phyloP scores from a whole-genome alignment of 2,113 vertebrate species.

The Coturnix japonica region DNA sequence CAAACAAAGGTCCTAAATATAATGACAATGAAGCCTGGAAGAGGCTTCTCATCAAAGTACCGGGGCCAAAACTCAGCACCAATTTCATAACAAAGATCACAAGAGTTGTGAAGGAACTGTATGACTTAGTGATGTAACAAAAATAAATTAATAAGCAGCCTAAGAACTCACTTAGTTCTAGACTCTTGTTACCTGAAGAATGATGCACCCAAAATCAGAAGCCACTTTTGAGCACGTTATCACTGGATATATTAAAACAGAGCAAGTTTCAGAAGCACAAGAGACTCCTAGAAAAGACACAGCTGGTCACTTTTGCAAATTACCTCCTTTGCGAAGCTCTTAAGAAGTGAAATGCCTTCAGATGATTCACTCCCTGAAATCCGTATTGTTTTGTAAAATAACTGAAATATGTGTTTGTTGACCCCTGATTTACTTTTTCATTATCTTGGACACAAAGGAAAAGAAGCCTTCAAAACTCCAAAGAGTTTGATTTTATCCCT shows the following conservation, averaged over 20 bases:
- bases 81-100: neutral
- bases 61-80: neutral
- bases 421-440: neutral
- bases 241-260: neutral
- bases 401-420: neutral
- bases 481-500: neutral
- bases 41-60: neutral
- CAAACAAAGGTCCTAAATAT: neutral
- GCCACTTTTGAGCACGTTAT: neutral
- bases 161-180: neutral
- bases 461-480: neutral
- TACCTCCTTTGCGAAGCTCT: slow-evolving; percentile 57
- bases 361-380: slow-evolving; percentile 22
- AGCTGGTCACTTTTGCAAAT: slow-evolving; percentile 47
- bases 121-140: neutral
- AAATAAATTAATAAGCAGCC: neutral
- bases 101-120: neutral
- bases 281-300: neutral
- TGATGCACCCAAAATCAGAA: neutral
- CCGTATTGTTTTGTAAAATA: slow-evolving; percentile 37
- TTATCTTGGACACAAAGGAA: neutral
- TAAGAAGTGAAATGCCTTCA: slow-evolving; percentile 35
- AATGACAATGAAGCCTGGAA: neutral
- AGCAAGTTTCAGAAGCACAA: neutral
- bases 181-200: neutral